Percentiles rank a stretch among this genome's conserved stretches.
These are phyloP conservation scores for Corythoichthys haematopterus DNA, from an alignment of 2,113 vertebrate species.

Conservation along the genomic window DNA sequence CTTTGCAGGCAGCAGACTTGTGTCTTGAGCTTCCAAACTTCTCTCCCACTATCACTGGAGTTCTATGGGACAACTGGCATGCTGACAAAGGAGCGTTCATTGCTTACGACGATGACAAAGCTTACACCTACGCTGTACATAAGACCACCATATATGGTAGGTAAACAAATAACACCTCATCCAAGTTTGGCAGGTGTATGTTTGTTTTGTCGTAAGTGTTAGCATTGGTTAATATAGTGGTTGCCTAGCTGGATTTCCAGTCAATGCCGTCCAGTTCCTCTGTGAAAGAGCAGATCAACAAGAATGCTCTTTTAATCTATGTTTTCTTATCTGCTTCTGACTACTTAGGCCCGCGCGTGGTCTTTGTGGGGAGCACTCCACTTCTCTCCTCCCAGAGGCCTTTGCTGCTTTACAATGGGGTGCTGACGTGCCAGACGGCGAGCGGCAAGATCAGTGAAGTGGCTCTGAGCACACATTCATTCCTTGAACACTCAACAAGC, in stretches of 20 bases:
- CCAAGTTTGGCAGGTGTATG: neutral
- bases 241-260: neutral
- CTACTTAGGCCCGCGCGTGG: slow-evolving; percentile 79
- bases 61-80: slow-evolving; percentile 94
- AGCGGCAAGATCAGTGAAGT: slow-evolving; percentile 86
- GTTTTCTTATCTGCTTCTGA: slow-evolving; percentile 5
- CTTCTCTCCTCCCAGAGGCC: slow-evolving; percentile 91
- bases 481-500: slow-evolving; percentile 75
- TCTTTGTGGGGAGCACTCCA: slow-evolving; percentile 82
- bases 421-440: slow-evolving; percentile 90
- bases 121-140: slow-evolving; percentile 88
- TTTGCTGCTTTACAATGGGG: slow-evolving; percentile 88
- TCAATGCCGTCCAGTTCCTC: neutral
- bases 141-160: slow-evolving; percentile 91
- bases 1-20: slow-evolving; percentile 74
- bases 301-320: neutral
- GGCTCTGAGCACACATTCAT: slow-evolving; percentile 82
- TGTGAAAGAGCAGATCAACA: neutral
- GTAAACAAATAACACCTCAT: neutral
- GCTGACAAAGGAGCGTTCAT: slow-evolving; percentile 87
- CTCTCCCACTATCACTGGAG: slow-evolving; percentile 87
- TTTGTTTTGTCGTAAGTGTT: neutral
- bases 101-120: slow-evolving; percentile 91
- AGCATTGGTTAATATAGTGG: neutral
- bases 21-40: slow-evolving; percentile 88